phyloP scores from a whole-genome alignment of 2,113 vertebrate genomes.

The Camelus bactrianus region DNA sequence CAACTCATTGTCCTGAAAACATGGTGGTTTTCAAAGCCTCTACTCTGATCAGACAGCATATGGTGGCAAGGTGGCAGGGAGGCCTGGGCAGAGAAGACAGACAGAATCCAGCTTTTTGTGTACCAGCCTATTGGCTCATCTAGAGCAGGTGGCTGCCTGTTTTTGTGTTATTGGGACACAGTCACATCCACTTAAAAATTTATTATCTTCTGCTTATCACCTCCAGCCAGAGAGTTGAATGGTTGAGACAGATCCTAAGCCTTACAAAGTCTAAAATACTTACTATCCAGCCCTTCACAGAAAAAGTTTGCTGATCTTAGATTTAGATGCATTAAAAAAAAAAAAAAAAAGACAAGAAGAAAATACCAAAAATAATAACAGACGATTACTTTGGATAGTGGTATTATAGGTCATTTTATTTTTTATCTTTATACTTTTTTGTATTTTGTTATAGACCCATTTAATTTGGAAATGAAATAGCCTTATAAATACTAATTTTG shows the following conservation, averaged over 20 bases:
- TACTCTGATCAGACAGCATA: not conserved
- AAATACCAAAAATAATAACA: not conserved
- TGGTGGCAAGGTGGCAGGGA: not conserved
- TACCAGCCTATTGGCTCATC: not conserved
- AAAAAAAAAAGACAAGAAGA: not conserved
- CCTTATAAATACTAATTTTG: not conserved
- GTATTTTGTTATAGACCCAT: not conserved
- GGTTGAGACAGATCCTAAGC: not conserved
- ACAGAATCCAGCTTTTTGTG: not conserved
- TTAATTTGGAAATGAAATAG: conserved; percentile 52
- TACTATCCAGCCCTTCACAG: not conserved
- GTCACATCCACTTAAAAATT: not conserved
- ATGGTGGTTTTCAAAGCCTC: not conserved
- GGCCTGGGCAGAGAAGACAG: not conserved
- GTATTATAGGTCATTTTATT: not conserved
- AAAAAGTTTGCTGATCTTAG: not conserved
- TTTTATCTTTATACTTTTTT: not conserved
- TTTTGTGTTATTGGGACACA: not conserved
- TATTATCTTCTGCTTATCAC: not conserved
- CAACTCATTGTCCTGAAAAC: not conserved
- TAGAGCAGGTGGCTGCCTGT: not conserved
- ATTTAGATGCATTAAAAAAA: not conserved
- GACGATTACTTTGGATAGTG: not conserved
- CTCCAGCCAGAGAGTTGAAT: not conserved
- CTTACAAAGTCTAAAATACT: not conserved